Percentiles rank a stretch among this genome's conserved stretches.
These are phyloP conservation scores for Coturnix japonica DNA, from an alignment of 2,113 vertebrate species.

Conservation along the genomic window DNA sequence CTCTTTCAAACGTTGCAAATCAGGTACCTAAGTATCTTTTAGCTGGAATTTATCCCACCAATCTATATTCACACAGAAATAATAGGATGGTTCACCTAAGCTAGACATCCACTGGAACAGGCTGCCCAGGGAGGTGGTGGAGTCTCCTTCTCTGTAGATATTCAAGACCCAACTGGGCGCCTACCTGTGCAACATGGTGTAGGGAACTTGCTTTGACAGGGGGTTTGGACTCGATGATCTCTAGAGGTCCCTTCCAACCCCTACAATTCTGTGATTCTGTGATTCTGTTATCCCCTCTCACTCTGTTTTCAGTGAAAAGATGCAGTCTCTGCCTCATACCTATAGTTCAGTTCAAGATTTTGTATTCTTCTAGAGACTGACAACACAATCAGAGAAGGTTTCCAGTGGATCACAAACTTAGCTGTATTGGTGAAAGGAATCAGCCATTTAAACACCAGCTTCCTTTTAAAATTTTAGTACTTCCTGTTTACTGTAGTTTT, in stretches of 20 bases:
- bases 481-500: background rate
- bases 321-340: background rate
- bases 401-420: accelerated
- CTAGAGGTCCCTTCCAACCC: no score
- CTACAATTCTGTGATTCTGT: no score
- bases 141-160: no score
- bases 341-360: background rate
- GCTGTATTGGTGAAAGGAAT: background rate
- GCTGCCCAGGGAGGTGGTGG: no score
- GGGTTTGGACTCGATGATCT: no score
- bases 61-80: background rate
- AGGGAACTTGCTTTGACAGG: no score
- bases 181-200: no score
- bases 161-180: no score
- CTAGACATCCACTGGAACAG: no score
- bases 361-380: background rate
- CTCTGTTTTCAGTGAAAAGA: background rate
- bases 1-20: background rate
- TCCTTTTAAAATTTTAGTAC: background rate
- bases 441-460: background rate
- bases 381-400: background rate
- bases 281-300: no score
- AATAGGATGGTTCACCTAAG: background rate
- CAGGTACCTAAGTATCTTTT: background rate
- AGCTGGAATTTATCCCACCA: background rate